Conservation (phyloP, 2,113 vertebrate species). For the Copsychus sechellarum region DNA sequence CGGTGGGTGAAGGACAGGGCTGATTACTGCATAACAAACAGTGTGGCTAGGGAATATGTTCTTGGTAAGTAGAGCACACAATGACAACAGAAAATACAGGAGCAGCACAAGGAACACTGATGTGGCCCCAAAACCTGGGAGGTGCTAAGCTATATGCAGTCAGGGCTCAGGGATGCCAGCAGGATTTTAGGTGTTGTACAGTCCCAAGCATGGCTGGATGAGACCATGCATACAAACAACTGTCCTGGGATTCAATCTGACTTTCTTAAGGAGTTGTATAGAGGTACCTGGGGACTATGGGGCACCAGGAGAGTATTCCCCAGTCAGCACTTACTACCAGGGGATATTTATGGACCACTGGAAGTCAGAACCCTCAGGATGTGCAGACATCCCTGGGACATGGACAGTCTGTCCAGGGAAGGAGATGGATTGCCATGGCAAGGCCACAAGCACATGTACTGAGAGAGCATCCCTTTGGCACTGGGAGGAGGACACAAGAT, state of each 20-base stretch:
- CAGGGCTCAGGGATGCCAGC: accelerated
- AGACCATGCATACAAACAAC: background rate
- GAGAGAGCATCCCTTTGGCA: background rate
- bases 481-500: accelerated
- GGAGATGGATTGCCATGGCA: accelerated
- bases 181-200: background rate
- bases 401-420: background rate
- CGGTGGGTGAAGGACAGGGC: background rate
- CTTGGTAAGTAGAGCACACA: background rate
- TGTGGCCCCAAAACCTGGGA: background rate
- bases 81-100: background rate
- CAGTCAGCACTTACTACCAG: background rate
- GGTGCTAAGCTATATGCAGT: background rate
- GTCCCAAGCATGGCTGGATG: background rate
- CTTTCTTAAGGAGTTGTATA: background rate
- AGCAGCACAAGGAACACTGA: background rate
- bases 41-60: background rate
- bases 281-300: background rate
- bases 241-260: background rate
- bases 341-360: accelerated
- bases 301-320: background rate
- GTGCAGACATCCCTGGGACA: background rate
- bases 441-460: background rate
- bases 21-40: background rate
- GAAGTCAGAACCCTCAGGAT: background rate